Conservation (phyloP, 2,113 vertebrate genomes). For the Alosa alosa region DNA sequence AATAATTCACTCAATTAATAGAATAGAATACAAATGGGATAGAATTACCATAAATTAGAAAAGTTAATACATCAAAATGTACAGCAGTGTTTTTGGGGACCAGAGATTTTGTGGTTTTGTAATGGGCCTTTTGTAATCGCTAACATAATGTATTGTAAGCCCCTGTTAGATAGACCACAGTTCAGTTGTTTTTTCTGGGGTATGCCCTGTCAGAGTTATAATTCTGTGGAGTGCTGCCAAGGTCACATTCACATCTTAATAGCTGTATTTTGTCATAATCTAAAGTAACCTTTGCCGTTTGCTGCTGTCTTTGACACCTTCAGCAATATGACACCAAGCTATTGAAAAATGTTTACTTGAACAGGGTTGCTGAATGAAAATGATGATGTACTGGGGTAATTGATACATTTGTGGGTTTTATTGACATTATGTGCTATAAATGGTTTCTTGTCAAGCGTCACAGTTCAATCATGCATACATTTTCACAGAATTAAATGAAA, state of each 20-base stretch:
- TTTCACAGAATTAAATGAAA: neutral
- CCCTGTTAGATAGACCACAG: neutral
- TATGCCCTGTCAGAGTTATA: neutral
- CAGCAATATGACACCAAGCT: neutral
- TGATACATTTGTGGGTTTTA: neutral
- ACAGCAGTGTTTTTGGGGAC: neutral
- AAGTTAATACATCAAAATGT: neutral
- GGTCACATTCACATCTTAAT: neutral
- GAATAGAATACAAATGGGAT: neutral
- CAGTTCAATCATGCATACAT: neutral
- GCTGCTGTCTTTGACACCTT: neutral
- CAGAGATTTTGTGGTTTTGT: neutral
- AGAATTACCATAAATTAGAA: neutral
- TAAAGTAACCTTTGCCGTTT: neutral
- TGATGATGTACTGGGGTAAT: neutral
- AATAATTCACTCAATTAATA: neutral
- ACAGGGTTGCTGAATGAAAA: neutral
- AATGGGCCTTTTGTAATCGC: neutral
- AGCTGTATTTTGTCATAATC: neutral
- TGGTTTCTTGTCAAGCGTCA: neutral
- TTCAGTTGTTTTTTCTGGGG: neutral
- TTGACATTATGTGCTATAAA: neutral
- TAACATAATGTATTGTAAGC: neutral
- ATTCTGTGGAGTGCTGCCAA: neutral
- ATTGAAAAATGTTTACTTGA: neutral